A percentile compares a stretch with the other conserved stretches of the same genome.
These are phyloP conservation scores for Rhynchotus rufescens DNA, from an alignment of 2,797 vertebrate genomes.

Conservation along the genomic window DNA sequence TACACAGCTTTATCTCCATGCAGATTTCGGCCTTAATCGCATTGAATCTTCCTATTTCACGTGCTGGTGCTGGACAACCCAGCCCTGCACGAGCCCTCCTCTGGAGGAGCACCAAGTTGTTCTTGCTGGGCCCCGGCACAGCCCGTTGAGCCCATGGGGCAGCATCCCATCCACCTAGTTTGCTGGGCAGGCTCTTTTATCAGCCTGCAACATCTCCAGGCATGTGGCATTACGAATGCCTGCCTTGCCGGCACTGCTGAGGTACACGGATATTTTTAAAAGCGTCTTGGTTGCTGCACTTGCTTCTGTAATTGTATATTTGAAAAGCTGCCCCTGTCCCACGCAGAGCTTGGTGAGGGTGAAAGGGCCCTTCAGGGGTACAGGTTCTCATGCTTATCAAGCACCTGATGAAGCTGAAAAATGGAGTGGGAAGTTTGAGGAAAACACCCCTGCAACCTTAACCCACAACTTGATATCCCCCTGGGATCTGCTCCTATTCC, in stretches of 20 bases:
- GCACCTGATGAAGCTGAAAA: not conserved
- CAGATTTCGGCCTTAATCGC: not conserved
- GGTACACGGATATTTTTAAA: not conserved
- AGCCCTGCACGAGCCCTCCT: not conserved
- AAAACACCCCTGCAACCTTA: not conserved
- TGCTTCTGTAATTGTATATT: fast-evolving
- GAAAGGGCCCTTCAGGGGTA: not conserved
- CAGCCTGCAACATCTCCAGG: not conserved
- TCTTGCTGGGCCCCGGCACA: not conserved
- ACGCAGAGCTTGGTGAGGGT: not conserved
- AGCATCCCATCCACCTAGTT: not conserved
- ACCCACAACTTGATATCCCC: not conserved
- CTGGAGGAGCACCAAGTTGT: not conserved
- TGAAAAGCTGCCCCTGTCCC: not conserved
- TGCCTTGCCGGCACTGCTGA: not conserved
- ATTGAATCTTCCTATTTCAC: not conserved
- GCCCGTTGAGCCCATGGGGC: not conserved
- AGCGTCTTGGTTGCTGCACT: not conserved
- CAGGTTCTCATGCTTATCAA: not conserved
- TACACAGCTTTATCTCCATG: not conserved
- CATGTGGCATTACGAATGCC: not conserved
- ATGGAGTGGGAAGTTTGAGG: not conserved
- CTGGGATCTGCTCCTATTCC: conserved; percentile 53
- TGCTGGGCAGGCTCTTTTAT: not conserved
- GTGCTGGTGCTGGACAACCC: not conserved